Conservation (phyloP, 2,888 invertebrate genomes). For the Germaria angustata region DNA sequence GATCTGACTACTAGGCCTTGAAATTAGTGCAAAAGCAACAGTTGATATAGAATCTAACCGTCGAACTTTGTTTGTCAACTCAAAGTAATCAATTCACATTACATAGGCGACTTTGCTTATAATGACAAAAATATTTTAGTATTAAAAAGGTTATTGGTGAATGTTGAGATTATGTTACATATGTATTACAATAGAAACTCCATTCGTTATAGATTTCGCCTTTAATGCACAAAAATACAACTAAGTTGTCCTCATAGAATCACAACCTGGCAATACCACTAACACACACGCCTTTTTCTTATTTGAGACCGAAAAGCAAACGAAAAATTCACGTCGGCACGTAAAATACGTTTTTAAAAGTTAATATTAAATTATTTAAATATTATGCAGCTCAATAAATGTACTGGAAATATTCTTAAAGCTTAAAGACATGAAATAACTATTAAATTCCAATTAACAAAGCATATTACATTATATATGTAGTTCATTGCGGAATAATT, state of each 20-base stretch:
- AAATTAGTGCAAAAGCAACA: too few species aligned
- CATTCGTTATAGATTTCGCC: too few species aligned
- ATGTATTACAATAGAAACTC: too few species aligned
- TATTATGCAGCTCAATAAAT: not conserved
- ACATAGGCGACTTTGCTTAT: too few species aligned
- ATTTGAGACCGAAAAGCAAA: constrained; percentile 50
- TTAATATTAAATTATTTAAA: constrained; percentile 7
- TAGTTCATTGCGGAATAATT: constrained; percentile 18
- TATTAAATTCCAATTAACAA: not conserved
- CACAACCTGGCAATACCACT: constrained; percentile 57
- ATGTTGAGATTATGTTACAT: too few species aligned
- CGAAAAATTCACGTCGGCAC: constrained; percentile 54
- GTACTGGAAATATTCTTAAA: not conserved
- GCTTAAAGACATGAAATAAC: not conserved
- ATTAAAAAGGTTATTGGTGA: too few species aligned
- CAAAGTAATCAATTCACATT: too few species aligned
- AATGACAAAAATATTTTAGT: too few species aligned
- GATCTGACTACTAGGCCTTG: too few species aligned
- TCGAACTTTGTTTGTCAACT: too few species aligned
- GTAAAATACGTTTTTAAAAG: constrained; percentile 27
- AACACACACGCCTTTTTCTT: constrained; percentile 67
- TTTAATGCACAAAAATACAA: not conserved
- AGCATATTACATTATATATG: not conserved
- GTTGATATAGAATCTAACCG: too few species aligned
- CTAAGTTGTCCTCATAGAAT: not conserved